Percentiles rank a stretch among this genome's conserved stretches.
Conservation (phyloP, 2,888 invertebrate species). For the Drosophila austrosaltans region DNA sequence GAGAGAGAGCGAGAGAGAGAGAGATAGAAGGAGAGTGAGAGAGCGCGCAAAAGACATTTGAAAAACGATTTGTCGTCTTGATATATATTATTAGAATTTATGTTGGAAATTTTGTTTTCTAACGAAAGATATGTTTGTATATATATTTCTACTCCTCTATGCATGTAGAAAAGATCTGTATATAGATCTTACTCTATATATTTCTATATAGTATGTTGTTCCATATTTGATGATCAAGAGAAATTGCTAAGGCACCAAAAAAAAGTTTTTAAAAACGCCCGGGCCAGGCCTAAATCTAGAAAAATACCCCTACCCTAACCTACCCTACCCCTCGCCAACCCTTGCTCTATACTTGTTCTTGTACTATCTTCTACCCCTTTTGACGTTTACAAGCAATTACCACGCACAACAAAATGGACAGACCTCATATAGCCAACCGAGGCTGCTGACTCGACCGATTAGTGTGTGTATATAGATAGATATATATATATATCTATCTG, state of each 20-base stretch:
- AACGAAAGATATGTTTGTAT: neutral
- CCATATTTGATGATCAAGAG: neutral
- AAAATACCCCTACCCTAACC: neutral
- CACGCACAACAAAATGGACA: constrained; percentile 39
- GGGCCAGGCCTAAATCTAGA: constrained; percentile 12
- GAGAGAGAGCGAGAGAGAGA: no score
- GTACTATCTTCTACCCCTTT: neutral
- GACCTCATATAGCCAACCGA: constrained; percentile 30
- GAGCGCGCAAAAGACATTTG: constrained; percentile 38
- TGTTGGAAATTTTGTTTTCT: constrained; percentile 10
- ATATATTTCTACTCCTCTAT: neutral
- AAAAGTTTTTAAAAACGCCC: neutral
- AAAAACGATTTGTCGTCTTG: constrained; percentile 59
- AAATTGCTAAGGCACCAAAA: no score
- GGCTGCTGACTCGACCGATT: constrained; percentile 52
- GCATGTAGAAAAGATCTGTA: no score
- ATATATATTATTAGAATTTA: constrained; percentile 16
- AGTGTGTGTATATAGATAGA: constrained; percentile 20
- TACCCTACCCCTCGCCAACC: neutral
- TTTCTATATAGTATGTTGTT: neutral
- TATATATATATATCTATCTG: constrained; percentile 11
- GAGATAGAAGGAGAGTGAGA: neutral
- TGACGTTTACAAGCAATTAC: constrained; percentile 54
- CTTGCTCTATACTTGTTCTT: no score
- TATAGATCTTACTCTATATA: no score